Base-by-base conservation (phyloP, 1,140 invertebrate genomes). In the Drosophila ironensis region DNA sequence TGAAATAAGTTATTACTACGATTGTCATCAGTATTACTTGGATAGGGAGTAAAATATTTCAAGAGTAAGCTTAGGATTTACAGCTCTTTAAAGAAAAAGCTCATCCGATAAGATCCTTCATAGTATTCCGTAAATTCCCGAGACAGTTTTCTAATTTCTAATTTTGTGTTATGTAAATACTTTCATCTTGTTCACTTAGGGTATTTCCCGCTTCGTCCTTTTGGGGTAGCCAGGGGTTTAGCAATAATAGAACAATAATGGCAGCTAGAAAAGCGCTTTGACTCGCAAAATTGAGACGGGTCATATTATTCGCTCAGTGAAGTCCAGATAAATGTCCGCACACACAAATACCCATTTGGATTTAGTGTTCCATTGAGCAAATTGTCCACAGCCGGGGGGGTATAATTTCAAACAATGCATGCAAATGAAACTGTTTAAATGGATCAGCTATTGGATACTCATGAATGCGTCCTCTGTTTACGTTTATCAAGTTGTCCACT, bases 261-360 rank as follows among this genome's bases (percentile, higher is more conserved):
- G 46, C 42, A 66, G 66, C 46, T 64, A 51, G 56, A 66, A 61
- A 66, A 66, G 16, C 45, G 61, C 57, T 66, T 63, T 41, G 45
- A 66, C 66, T 42, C 66, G 60, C 60, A 66, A 64, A 66, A 42
- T 66, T 28, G 38, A 66, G 60, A 27, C 37, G 20, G 37, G 19
- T 37, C 37, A 63, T 52, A 52, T 64, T 3, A 42, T 66, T 60
- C 46, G 33, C 63, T 68, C 41, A n/a, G 16, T 46, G 48, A 16
- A 56, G 48, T 53, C 60, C 61, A 44, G 28, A 66, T 67, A 53
- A 44, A 67, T 67, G 25, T 37, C 24, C 33, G 24, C 25, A 37
- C 22, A 35, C 27, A 45, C 41, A n/a, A n/a, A n/a, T n/a, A n/a
- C n/a, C n/a, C n/a, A 52, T 53, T 66, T 67, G 45, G 47, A 54